phyloP scores from a whole-genome alignment of 2,797 vertebrate species.

The Tragelaphus eurycerus region DNA sequence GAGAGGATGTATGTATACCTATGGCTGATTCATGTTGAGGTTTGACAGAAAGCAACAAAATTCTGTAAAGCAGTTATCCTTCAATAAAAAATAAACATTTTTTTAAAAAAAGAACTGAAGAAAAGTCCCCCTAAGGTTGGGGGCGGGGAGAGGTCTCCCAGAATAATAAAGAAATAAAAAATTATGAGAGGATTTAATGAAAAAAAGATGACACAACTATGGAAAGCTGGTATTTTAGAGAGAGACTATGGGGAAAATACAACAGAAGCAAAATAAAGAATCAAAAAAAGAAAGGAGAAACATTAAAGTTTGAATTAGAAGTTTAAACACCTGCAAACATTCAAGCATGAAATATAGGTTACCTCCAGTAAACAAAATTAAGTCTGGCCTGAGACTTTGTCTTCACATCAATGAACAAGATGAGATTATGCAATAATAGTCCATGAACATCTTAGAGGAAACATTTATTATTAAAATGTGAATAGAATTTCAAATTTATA shows the following conservation, averaged over 20 bases:
- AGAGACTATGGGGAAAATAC: neutral
- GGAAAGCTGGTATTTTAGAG: neutral
- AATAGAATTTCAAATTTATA: constrained; percentile 26
- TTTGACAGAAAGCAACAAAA: neutral
- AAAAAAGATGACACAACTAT: neutral
- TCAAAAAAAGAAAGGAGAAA: neutral
- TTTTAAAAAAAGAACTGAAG: neutral
- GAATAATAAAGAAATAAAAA: neutral
- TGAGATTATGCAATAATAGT: neutral
- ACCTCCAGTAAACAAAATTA: constrained; percentile 25
- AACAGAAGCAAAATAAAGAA: neutral
- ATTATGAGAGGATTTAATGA: neutral
- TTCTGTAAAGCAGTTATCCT: neutral
- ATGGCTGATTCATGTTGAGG: neutral
- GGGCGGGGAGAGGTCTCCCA: fast-evolving
- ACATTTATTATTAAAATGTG: constrained; percentile 37
- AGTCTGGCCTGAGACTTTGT: neutral
- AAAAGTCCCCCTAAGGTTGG: fast-evolving
- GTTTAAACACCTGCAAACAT: neutral
- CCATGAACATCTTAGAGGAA: neutral
- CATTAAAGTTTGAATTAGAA: constrained; percentile 5
- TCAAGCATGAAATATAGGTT: neutral
- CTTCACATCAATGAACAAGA: neutral
- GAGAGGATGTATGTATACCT: neutral
- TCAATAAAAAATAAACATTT: neutral